Conservation (phyloP, 2,888 invertebrate genomes). For the Hymenopus coronatus region DNA sequence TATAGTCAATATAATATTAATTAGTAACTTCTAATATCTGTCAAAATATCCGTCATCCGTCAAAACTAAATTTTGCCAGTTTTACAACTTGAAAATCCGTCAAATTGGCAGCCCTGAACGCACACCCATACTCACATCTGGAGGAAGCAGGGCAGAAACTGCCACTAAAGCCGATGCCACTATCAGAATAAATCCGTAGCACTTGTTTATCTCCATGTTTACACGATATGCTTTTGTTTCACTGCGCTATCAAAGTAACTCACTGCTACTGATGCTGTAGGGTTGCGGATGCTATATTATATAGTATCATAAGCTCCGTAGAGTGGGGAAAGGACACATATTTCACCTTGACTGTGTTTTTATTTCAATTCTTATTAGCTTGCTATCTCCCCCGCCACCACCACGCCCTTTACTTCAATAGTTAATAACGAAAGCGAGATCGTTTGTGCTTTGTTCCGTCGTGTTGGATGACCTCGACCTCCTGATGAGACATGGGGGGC, state of each 20-base stretch:
- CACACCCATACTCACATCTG: not conserved
- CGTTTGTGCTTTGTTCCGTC: not conserved
- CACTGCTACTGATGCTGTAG: not conserved
- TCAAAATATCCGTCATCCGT: no score
- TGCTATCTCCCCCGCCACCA: not conserved
- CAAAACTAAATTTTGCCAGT: no score
- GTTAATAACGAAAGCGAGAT: not conserved
- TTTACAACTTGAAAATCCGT: no score
- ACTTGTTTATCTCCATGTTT: not conserved
- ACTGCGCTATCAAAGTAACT: not conserved
- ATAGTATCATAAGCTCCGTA: not conserved
- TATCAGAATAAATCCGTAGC: not conserved
- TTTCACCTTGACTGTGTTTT: slow-evolving; percentile 10
- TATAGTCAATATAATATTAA: no score
- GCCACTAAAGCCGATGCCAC: not conserved
- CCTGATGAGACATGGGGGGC: not conserved
- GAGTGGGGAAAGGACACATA: not conserved
- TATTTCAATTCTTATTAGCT: not conserved
- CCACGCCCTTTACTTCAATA: not conserved
- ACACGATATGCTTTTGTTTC: not conserved
- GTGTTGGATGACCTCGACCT: slow-evolving; percentile 6
- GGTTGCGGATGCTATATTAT: not conserved
- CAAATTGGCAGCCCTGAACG: no score
- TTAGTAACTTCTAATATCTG: no score
- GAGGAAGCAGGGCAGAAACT: not conserved